Evolutionary conservation across 30 jellyfish, hydroid and myxozoan genomes (phyloP), one percentile per base, ranked within the genome.

Genomic region (Aurelia sp.): DNA sequence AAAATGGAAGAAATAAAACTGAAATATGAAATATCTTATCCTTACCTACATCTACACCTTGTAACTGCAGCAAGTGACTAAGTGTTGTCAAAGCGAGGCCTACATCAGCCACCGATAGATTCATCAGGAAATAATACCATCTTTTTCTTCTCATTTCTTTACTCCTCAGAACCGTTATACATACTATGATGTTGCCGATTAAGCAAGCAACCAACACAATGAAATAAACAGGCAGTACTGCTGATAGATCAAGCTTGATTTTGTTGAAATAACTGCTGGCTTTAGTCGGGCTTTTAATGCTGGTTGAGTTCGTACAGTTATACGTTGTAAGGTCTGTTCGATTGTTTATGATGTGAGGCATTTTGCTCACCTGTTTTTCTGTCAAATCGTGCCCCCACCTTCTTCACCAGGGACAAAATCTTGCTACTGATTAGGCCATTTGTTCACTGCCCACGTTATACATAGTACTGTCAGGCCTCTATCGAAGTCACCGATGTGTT

Each of bases 21-120:
- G 71, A 19, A 61, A 61, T 1, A 19, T 61, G 13, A n/a, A n/a
- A 9, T 65, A 17, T 65, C 11, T n/a, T 4, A n/a, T 13, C 21
- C 69, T 76, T 76, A 76, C 87, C 87, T 76, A 63, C 33, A 58
- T 76, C 70, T 27, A 76, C 70, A 9, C 87, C 77, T 37, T 58
- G 35, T 17, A 53, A 63, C n/a, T 53, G 87, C 51, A 76, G 17
- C 21, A 60, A 15, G 53, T 47, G 30, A 76, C 64, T 37, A 62
- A 60, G 69, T 6, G 87, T 76, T 60, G 87, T 47, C 27, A 76
- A 33, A 18, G 73, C 87, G 44, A 76, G 62, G 22, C 59, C 74
- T 7, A 57, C 64, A 76, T 76, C 87, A 53, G 87, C 68, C 40
- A 76, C 68, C 20, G 87, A 58, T 60, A 76, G 62, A 37, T 76